Evolutionary conservation across 2,797 vertebrate species (phyloP), one percentile per base, ranked within the genome.

Genomic region (Ceyx erithaca): DNA sequence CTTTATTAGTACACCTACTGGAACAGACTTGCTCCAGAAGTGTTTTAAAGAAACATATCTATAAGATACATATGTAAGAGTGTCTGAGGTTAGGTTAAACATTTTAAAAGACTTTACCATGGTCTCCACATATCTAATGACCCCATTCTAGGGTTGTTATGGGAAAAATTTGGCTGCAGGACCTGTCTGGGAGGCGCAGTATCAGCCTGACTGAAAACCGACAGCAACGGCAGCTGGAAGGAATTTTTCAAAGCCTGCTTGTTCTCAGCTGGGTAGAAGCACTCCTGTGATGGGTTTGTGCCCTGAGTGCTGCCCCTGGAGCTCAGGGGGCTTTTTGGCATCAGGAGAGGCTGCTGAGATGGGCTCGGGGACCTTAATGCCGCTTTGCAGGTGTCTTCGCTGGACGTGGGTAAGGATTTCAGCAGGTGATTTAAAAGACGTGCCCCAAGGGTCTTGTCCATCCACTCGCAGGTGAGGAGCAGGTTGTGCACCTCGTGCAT

Each of bases 401-500:
- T 97, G 30, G 98, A 97, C 92, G 97, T 96, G 68, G 98, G 98
- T 73, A 99, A 94, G 25, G 98, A 99, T 94, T 98, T 98, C 69
- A 99, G 98, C 63, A 99, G 98, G 92, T 99, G 98, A 94, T 98
- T 98, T 66, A 99, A 93, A 14, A 99, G 97, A 7, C 98, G 98
- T 0, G 98, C 98, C 59, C 98, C 98, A 1, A 99, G 97, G 7
- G 97, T 98, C 96, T 98, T 98, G 96, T 99, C 99, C 98, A 99
- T 98, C 99, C 99, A 99, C 37, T 99, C 98, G 6, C 98, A 99
- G 69, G 98, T 98, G 71, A 99, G 98, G 66, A 99, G 98, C 93
- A 99, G 98, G 95, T 98, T 98, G 97, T 99, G 98, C 75, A 99
- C 98, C 96, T 99, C 98, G 4, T 99, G 98, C 98, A 99, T 98